Base-by-base conservation (phyloP, 2,797 vertebrate species). In the Xiphophorus birchmanni region DNA sequence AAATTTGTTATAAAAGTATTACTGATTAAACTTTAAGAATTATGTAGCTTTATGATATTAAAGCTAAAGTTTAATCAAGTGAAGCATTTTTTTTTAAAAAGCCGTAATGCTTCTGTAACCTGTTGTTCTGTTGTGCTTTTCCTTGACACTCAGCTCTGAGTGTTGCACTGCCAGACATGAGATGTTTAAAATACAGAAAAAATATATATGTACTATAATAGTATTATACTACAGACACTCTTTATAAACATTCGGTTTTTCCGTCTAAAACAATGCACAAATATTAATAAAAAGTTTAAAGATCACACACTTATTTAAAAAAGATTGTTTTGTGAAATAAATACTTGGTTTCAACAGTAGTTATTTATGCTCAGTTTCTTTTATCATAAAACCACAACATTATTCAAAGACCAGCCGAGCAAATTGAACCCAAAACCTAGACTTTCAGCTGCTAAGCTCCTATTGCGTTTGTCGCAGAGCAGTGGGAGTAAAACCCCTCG, bases 401-500 rank as follows among this genome's bases (percentile, higher is more conserved):
- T 52, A 5, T 74, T 42, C 21, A 35, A 50, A 50, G n/a, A 50
- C 5, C 48, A 50, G 17, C 18, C 29, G 45, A 35, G 3, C 5
- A 29, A 48, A 32, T 21, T 73, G 47, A 17, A 18, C 21, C 32
- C 21, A 52, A 74, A 74, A 12, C 48, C 18, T 71, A 71, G 21
- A 44, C 2, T 71, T 44, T 47, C 50, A 56, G 29, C 44, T 45
- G 48, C 37, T 77, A 76, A 78, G 12, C 6, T 13, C 37, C 58
- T 8, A 0, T 73, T 6, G 60, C 78, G 76, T 63, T 13, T 69
- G 72, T 65, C 26, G 60, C 79, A 6, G 63, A 80, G 71, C 69
- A 29, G 56, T 8, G 7, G 48, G 75, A 80, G 56, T 54, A 74
- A 44, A 82, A 79, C 72, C 37, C 48, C 65, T 84, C 76, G 35